These are phyloP conservation scores for Salvelinus namaycush DNA, from an alignment of 2,113 vertebrate genomes.

Conservation along the genomic window DNA sequence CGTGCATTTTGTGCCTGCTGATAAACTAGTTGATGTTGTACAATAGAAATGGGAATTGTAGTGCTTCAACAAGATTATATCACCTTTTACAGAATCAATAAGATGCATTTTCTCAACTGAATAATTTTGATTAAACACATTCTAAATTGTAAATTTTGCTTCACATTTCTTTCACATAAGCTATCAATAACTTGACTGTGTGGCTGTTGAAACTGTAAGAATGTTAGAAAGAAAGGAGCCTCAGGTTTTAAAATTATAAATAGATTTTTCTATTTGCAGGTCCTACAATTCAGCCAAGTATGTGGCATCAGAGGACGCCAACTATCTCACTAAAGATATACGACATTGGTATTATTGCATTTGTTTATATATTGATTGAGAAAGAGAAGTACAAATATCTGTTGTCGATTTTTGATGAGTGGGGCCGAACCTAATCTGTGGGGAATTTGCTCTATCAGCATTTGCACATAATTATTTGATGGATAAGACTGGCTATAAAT, in stretches of 20 bases:
- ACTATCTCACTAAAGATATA: not conserved
- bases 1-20: slow-evolving; percentile 3
- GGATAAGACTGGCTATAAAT: not conserved
- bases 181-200: slow-evolving; percentile 10
- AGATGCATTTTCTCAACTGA: not conserved
- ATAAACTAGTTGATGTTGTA: slow-evolving; percentile 10
- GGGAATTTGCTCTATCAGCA: not conserved
- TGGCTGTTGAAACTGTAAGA: not conserved
- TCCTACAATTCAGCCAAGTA: slow-evolving; percentile 8
- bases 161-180: not conserved
- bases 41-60: slow-evolving; percentile 4
- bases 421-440: not conserved
- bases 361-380: not conserved
- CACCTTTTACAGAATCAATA: not conserved
- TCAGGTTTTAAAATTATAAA: slow-evolving; percentile 3
- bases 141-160: not conserved
- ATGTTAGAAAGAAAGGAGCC: not conserved
- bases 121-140: slow-evolving; percentile 4
- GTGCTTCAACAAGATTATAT: not conserved
- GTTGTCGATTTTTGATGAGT: not conserved
- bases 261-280: slow-evolving; percentile 7
- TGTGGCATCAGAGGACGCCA: not conserved
- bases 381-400: not conserved
- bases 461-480: too few species aligned
- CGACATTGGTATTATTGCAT: not conserved